phyloP scores from a whole-genome alignment of 2,113 vertebrate genomes.

The Poicephalus gulielmi region DNA sequence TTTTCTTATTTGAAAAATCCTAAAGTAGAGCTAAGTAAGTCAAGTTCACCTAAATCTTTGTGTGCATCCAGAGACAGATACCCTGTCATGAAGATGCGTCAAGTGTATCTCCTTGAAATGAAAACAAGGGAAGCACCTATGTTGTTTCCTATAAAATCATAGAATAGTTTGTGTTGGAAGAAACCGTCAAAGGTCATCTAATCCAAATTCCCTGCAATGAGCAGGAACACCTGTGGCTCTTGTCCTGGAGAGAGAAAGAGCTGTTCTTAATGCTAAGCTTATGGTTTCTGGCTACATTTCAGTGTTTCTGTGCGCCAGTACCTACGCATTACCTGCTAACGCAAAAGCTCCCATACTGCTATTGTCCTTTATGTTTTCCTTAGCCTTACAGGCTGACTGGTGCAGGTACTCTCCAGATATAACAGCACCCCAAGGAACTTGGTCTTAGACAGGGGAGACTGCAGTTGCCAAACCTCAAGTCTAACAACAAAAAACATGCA shows the following conservation, averaged over 20 bases:
- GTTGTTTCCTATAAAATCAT: background rate
- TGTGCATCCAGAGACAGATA: background rate
- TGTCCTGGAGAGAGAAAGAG: background rate
- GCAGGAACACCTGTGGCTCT: background rate
- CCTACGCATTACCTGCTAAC: background rate
- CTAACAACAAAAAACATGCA: background rate
- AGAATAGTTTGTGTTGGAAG: background rate
- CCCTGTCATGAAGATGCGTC: background rate
- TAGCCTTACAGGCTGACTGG: background rate
- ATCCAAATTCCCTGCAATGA: background rate
- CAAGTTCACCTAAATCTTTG: background rate
- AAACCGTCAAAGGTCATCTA: background rate
- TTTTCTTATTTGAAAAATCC: background rate
- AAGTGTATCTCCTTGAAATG: background rate
- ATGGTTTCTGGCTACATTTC: background rate
- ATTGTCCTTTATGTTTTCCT: background rate
- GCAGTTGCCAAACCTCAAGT: background rate
- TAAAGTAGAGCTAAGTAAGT: background rate
- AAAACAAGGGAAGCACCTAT: background rate
- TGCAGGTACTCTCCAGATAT: background rate
- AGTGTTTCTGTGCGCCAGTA: background rate
- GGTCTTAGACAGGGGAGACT: background rate
- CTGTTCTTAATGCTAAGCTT: background rate
- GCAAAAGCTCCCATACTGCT: background rate
- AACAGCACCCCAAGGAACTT: background rate